Conservation (phyloP, 2,797 vertebrate genomes). For the Buceros bicornis region DNA sequence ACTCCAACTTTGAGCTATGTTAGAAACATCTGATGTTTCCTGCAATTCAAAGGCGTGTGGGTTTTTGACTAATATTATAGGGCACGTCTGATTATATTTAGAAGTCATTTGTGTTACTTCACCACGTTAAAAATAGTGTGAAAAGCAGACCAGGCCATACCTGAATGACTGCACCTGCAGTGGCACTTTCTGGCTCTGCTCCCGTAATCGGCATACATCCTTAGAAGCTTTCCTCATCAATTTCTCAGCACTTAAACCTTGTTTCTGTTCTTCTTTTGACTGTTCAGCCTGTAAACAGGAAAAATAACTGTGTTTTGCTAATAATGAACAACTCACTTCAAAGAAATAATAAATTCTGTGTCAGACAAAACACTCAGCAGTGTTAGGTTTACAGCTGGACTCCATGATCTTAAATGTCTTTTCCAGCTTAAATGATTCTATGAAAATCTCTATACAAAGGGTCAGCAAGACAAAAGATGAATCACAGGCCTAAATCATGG, state of each 20-base stretch:
- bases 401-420: neutral
- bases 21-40: neutral
- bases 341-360: neutral
- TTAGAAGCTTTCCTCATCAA: constrained; percentile 86
- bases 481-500: neutral
- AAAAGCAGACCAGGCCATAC: constrained; percentile 60
- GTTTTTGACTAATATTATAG: neutral
- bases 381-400: neutral
- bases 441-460: neutral
- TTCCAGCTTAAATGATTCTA: neutral
- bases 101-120: neutral
- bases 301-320: neutral
- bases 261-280: constrained; percentile 85
- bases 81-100: neutral
- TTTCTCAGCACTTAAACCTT: constrained; percentile 83
- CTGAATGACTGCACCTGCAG: constrained; percentile 88
- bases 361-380: neutral
- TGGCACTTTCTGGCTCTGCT: constrained; percentile 87
- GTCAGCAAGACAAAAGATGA: neutral
- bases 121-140: neutral
- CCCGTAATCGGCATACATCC: constrained; percentile 85
- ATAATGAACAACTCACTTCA: neutral
- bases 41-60: neutral
- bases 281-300: constrained; percentile 81
- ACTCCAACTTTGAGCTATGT: neutral